Percentiles rank a stretch among this genome's conserved stretches.
Evolutionary conservation across 2,888 invertebrate species (phyloP).

Genomic region (Tenthredo notha): DNA sequence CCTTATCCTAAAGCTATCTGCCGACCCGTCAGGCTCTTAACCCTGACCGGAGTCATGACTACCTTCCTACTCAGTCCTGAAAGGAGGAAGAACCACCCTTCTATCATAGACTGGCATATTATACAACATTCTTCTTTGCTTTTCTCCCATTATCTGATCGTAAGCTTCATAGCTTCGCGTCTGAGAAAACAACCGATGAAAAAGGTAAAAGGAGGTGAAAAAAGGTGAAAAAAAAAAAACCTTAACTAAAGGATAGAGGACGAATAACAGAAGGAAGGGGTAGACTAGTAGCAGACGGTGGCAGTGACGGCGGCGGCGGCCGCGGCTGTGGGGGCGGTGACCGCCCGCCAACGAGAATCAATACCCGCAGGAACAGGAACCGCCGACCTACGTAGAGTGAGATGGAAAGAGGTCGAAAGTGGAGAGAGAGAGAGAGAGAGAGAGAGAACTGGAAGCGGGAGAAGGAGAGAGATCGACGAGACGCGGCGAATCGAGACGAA

Average conservation of each 20-base stretch:
- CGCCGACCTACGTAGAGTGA: slow-evolving; percentile 68
- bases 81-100: slow-evolving; percentile 3
- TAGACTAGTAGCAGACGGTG: slow-evolving; percentile 76
- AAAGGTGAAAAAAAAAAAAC: neutral
- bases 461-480: slow-evolving; percentile 48
- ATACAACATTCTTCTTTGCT: slow-evolving; percentile 11
- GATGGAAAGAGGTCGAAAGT: slow-evolving; percentile 37
- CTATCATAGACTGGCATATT: neutral
- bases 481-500: slow-evolving; percentile 39
- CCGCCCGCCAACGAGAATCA: slow-evolving; percentile 78
- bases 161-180: neutral
- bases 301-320: slow-evolving; percentile 24
- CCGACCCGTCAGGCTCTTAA: slow-evolving; percentile 24
- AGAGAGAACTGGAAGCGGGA: slow-evolving; percentile 50
- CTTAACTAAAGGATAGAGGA: slow-evolving; percentile 28
- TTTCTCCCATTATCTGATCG: slow-evolving; percentile 6
- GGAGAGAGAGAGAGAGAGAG: slow-evolving; percentile 45
- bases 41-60: slow-evolving; percentile 37
- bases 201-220: neutral
- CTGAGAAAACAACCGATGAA: neutral
- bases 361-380: slow-evolving; percentile 79
- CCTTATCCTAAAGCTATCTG: slow-evolving; percentile 26
- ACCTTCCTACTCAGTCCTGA: neutral
- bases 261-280: slow-evolving; percentile 66
- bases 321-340: slow-evolving; percentile 77